Evolutionary conservation across 2,888 invertebrate species (phyloP), one percentile per base, ranked within the genome.

Genomic region (Melieria omissa): DNA sequence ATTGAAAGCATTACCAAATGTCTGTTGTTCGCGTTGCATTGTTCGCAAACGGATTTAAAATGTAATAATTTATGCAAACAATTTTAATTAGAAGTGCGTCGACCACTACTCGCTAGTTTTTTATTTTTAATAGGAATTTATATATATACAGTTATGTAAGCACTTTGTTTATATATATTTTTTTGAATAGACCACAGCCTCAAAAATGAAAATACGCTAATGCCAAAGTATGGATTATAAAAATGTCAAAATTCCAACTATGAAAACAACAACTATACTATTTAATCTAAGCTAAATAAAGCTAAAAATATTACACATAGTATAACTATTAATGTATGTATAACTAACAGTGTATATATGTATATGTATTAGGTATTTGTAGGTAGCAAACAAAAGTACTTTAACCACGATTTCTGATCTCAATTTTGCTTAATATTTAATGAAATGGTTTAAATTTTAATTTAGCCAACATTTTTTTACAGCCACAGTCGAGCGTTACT

Each of bases 31-130:
- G 16, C 16, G 16, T 16, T 16, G 16, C 16, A 16, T 16, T 16
- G 16, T 55, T 14, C 46, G 14, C n/a, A 65, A 52, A 45, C 4
- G 42, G 58, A 9, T 55, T 29, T 7, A 46, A 55, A 65, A 57
- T 5, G 44, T 16, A 62, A 69, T 66, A 41, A 46, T 70, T 60
- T 70, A 57, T 47, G 57, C 57, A 66, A 71, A 66, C 44, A 66
- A 47, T 49, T 61, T 60, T 60, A 67, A 60, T 67, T 67, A 67
- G 44, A 67, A 61, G 2, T 52, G n/a, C 16, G 16, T 16, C 16
- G 16, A 16, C 16, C 16, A 16, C 16, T 16, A 16, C 16, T 16
- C 16, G 16, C 16, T 16, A 16, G 16, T 16, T 16, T 16, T 16
- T 16, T 16, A 16, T 16, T 16, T 16, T 16, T 16, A 16, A 16